Conservation (phyloP, 2,888 invertebrate species). For the Ephialtes manifestator region DNA sequence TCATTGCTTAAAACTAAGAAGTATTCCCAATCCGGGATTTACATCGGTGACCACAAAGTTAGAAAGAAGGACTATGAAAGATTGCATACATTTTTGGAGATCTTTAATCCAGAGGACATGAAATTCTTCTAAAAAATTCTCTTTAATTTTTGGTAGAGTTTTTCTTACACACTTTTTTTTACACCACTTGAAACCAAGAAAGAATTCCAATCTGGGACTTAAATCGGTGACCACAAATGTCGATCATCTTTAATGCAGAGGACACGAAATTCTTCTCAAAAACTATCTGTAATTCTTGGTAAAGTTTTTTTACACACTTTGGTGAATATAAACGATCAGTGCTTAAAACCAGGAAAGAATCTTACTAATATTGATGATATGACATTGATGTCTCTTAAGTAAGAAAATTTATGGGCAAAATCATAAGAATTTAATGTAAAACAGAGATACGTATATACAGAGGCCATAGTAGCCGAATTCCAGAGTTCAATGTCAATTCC, state of each 20-base stretch:
- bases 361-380: background rate
- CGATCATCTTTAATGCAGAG: too few species aligned
- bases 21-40: too few species aligned
- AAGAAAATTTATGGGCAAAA: background rate
- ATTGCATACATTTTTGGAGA: background rate
- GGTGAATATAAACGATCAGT: too few species aligned
- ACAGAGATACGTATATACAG: background rate
- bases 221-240: too few species aligned
- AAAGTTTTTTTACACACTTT: too few species aligned
- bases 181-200: background rate
- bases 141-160: background rate
- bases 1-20: too few species aligned
- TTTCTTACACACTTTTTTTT: background rate
- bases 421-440: background rate
- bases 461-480: background rate
- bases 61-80: background rate
- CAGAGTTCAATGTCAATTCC: conserved; percentile 29
- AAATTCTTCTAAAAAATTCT: background rate
- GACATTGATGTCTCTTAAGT: background rate
- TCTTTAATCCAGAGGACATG: background rate
- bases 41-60: background rate
- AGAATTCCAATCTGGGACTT: too few species aligned
- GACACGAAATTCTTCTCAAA: too few species aligned
- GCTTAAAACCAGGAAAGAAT: too few species aligned
- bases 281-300: too few species aligned